Evolutionary conservation across 1,140 invertebrate genomes (phyloP), one percentile per base, ranked within the genome.

Genomic region (Drosophila micromelanica): DNA sequence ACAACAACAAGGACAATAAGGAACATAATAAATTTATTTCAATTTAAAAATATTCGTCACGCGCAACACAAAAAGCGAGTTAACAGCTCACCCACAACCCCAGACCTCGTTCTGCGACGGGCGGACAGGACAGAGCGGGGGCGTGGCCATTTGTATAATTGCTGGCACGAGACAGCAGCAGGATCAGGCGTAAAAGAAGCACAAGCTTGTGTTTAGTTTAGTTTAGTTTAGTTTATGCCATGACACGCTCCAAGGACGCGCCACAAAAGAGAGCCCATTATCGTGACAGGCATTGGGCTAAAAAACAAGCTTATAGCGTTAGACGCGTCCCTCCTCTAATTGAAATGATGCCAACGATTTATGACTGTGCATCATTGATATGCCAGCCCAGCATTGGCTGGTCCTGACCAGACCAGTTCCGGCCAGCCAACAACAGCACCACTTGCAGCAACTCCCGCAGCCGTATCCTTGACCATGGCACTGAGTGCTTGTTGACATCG

Each of bases 31-130:
- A 87, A 80, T 87, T 84, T 87, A 87, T 87, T 84, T 89, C 84
- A 87, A 87, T 87, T 87, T 87, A 87, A 87, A 87, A 89, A 87
- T 87, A 89, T 87, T 84, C 76, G 84, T 84, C 84, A 87, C 84
- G 84, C 84, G 81, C 84, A 64, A 68, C 78, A 87, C 68, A 79
- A 70, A 87, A 81, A 81, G 78, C 63, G 65, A 86, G 81, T 75
- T 80, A 86, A 74, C 62, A 78, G 62, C 57, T 59, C 43, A 23
- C 42, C 27, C 27, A 4, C 30, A 15, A 3, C 49, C 27, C 38
- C n/a, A n/a, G 15, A n/a, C 17, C 2, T 11, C 27, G 12, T 7
- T 5, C 56, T 43, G 20, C 70, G 27, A 12, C 37, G 17, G 32
- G 32, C 48, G 13, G 48, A 38, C n/a, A n/a, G 2, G 57, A 5